Conservation (phyloP, 2,797 vertebrate species). For the Ambastaia sidthimunki region DNA sequence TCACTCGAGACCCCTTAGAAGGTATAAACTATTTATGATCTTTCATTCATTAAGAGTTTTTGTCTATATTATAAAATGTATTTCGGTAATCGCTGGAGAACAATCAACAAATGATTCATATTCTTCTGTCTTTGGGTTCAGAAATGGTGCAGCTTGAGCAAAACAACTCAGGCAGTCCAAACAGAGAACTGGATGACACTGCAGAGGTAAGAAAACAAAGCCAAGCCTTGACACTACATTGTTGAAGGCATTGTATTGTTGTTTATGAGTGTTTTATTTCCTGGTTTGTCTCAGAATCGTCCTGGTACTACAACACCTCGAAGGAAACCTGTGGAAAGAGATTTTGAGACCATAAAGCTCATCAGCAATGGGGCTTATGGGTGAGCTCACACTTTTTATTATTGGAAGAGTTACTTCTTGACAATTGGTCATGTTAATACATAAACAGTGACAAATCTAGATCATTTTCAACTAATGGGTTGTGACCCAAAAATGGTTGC, state of each 20-base stretch:
- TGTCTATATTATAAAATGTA: background rate
- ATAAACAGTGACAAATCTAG: background rate
- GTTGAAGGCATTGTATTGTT: background rate
- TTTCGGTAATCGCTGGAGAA: background rate
- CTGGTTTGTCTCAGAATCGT: conserved; percentile 54
- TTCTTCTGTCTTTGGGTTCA: conserved; percentile 65
- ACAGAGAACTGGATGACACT: conserved; percentile 79
- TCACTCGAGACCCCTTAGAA: conserved; percentile 88
- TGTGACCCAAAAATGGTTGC: too few species aligned
- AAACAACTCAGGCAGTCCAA: conserved; percentile 74
- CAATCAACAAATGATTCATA: background rate
- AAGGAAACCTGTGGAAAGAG: conserved; percentile 90
- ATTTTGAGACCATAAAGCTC: conserved; percentile 96
- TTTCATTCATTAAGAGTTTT: background rate
- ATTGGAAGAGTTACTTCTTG: too few species aligned
- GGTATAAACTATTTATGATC: conserved; percentile 70
- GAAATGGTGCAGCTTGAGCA: conserved; percentile 90
- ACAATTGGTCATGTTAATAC: background rate
- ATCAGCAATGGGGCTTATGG: conserved; percentile 98
- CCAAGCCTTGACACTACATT: background rate
- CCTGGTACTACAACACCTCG: conserved; percentile 74
- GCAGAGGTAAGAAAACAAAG: conserved; percentile 76
- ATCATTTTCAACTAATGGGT: background rate
- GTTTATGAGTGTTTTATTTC: background rate
- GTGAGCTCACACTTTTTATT: conserved; percentile 73